Evolutionary conservation across 2,113 vertebrate genomes (phyloP).

Genomic region (Picathartes gymnocephalus): DNA sequence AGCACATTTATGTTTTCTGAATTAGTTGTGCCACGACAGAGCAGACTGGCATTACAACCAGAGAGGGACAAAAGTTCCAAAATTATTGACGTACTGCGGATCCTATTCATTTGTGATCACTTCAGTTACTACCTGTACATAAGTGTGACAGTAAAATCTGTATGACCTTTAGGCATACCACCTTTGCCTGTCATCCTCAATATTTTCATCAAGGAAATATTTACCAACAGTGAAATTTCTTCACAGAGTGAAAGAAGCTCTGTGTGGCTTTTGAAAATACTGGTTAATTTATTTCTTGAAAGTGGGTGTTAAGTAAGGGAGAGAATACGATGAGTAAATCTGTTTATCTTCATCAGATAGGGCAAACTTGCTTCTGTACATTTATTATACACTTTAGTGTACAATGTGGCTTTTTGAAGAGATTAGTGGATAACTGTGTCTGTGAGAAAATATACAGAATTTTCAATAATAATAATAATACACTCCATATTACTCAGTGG

Average conservation of each 20-base stretch:
- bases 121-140: neutral
- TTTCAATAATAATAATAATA: neutral
- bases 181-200: neutral
- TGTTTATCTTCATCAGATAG: neutral
- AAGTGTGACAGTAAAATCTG: neutral
- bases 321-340: neutral
- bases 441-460: neutral
- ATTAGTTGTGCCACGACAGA: neutral
- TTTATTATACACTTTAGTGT: neutral
- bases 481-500: neutral
- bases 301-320: neutral
- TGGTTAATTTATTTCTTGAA: neutral
- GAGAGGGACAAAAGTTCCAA: neutral
- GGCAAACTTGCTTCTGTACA: neutral
- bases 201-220: neutral
- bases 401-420: neutral
- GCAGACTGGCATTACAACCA: neutral
- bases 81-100: neutral
- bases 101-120: rapidly evolving
- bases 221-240: neutral
- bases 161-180: neutral
- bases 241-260: neutral
- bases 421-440: neutral
- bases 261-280: neutral
- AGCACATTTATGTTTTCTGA: neutral